Evolutionary conservation across 2,888 invertebrate genomes (phyloP).

Genomic region (Drosophila incognita): DNA sequence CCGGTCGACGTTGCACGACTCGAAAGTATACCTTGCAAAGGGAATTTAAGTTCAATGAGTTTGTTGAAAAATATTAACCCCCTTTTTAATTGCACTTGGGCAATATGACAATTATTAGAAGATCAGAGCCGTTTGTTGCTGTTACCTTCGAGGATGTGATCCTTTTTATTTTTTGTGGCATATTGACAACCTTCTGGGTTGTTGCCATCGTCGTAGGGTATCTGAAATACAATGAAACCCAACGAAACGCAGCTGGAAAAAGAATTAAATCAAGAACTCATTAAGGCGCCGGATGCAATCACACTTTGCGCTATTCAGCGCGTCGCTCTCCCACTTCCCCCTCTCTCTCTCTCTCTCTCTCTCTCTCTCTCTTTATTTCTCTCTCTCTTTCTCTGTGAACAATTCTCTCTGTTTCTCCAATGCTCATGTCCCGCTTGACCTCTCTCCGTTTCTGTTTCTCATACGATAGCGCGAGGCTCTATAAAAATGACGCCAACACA

Average conservation of each 20-base stretch:
- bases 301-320: slow-evolving; percentile 82
- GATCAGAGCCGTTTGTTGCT: not conserved
- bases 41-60: not conserved
- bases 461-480: slow-evolving; percentile 43
- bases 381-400: not conserved
- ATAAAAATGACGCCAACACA: slow-evolving; percentile 69
- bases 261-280: slow-evolving; percentile 84
- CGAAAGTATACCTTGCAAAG: not conserved
- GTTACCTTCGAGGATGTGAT: not conserved
- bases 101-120: not conserved
- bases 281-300: slow-evolving; percentile 84
- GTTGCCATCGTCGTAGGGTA: slow-evolving; percentile 12
- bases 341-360: not conserved
- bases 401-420: slow-evolving; percentile 2
- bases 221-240: slow-evolving; percentile 57
- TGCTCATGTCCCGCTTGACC: not conserved
- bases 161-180: not conserved
- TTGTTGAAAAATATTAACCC: not conserved
- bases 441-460: slow-evolving; percentile 10
- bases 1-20: not conserved
- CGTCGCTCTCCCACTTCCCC: slow-evolving; percentile 48
- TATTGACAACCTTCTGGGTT: not conserved
- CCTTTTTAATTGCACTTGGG: not conserved
- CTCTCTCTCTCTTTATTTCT: not conserved
- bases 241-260: slow-evolving; percentile 75